Conservation (phyloP, 2,797 vertebrate species). For the Tadarida brasiliensis region DNA sequence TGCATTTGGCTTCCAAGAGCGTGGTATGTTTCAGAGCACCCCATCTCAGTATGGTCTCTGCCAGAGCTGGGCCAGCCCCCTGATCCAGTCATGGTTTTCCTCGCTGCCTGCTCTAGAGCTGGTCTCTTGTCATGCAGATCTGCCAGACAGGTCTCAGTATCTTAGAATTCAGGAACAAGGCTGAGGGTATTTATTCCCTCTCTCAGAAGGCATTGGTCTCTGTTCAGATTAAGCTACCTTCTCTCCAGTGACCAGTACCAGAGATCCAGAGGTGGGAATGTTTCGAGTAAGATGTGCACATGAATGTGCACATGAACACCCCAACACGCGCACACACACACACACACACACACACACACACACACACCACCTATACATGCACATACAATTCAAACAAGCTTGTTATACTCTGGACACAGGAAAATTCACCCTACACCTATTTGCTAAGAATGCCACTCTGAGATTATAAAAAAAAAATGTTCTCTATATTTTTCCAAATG, state of each 20-base stretch:
- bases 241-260: neutral
- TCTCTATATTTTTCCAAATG: neutral
- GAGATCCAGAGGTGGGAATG: neutral
- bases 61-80: neutral
- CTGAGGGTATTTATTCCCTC: accelerated
- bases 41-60: neutral
- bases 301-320: accelerated
- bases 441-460: neutral
- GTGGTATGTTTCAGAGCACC: too few relatives aligned
- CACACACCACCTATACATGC: accelerated
- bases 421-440: neutral
- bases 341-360: neutral
- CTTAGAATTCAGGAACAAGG: neutral
- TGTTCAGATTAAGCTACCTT: neutral
- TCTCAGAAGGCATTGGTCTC: neutral
- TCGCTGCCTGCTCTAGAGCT: neutral
- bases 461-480: neutral
- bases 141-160: neutral
- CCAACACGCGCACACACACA: neutral
- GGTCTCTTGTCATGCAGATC: neutral
- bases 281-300: neutral
- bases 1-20: neutral
- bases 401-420: neutral
- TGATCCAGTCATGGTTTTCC: neutral
- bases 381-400: neutral